Base-by-base conservation (phyloP, 2,113 vertebrate species). In the Lamprologus speciosus region DNA sequence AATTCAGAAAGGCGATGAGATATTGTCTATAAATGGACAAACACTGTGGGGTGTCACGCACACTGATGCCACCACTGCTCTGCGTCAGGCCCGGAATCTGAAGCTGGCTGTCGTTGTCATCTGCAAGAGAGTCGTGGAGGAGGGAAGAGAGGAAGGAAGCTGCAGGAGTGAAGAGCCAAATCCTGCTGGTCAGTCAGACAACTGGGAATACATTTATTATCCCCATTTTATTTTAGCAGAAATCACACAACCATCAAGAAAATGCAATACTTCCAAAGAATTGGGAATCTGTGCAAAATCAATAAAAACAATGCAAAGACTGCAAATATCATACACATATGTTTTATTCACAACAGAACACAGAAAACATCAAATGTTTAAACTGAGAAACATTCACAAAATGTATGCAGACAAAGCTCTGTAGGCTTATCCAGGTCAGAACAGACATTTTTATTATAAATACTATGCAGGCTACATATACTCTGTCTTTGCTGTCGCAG, bases 1-100 rank as follows among this genome's bases (percentile, higher is more conserved):
- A 8, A 98, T 99, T 33, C 96, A 98, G 93, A 98, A 97, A 94
- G 98, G 98, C 63, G 97, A 97, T 1, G 97, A 98, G 93, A 97
- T 99, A 2, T 90, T 99, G 79, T 99, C 99, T 9, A 97, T 99
- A 88, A 99, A 99, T 1, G 98, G 99, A 7, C 98, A 98, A 87
- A 98, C 96, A 1, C 96, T 99, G 31, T 97, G 97, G 82, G 96
- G 96, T 0, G 91, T 96, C 1, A 97, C 97, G 0, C 98, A 99
- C 85, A 92, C 37, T 0, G 97, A 98, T 0, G 98, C 97, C 57
- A 97, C 97, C 11, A 95, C 96, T 1, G 96, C 97, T 60, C 87
- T 99, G 80, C 96, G 98, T 4, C 97, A 98, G 70, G 97, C 98
- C 6, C 97, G 98, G 8, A 93, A 89, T n/a, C 96, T 97, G 23